These are phyloP conservation scores for Melitaea cinxia DNA, from an alignment of 1,140 invertebrate species.

Conservation along the genomic window DNA sequence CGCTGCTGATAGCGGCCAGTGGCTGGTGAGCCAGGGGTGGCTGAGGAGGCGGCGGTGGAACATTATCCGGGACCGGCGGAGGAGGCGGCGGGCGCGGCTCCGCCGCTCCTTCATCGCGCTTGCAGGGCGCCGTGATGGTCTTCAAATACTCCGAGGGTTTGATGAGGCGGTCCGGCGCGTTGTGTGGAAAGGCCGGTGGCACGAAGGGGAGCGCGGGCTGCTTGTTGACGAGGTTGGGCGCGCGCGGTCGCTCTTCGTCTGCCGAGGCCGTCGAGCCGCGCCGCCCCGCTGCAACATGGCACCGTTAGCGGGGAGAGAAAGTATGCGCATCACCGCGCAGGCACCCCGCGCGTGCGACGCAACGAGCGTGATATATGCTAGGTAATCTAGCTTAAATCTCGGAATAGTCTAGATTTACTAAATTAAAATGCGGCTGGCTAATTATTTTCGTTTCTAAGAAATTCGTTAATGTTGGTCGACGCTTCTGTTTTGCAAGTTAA, in stretches of 20 bases:
- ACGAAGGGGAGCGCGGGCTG: conserved; percentile 93
- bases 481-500: background rate
- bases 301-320: conserved; percentile 72
- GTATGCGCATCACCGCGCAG: conserved; percentile 44
- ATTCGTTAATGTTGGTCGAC: background rate
- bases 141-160: conserved; percentile 95
- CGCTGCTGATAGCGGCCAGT: conserved; percentile 91
- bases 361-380: conserved; percentile 15
- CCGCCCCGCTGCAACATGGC: conserved; percentile 66
- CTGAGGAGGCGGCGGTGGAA: conserved; percentile 81
- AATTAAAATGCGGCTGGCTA: conserved; percentile 3
- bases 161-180: conserved; percentile 89
- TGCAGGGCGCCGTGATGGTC: conserved; percentile 85
- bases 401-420: conserved; percentile 18
- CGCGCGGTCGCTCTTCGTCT: conserved; percentile 79
- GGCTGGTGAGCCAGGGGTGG: conserved; percentile 84
- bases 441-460: background rate
- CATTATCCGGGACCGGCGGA: conserved; percentile 75
- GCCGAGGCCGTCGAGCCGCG: conserved; percentile 61
- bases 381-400: conserved; percentile 21
- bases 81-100: conserved; percentile 80
- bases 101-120: conserved; percentile 83
- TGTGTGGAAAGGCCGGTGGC: conserved; percentile 91
- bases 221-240: conserved; percentile 88
- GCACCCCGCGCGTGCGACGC: conserved; percentile 22